Percentiles rank a stretch among this genome's conserved stretches.
Conservation (phyloP, 2,113 vertebrate species). For the Amphiprion percula region DNA sequence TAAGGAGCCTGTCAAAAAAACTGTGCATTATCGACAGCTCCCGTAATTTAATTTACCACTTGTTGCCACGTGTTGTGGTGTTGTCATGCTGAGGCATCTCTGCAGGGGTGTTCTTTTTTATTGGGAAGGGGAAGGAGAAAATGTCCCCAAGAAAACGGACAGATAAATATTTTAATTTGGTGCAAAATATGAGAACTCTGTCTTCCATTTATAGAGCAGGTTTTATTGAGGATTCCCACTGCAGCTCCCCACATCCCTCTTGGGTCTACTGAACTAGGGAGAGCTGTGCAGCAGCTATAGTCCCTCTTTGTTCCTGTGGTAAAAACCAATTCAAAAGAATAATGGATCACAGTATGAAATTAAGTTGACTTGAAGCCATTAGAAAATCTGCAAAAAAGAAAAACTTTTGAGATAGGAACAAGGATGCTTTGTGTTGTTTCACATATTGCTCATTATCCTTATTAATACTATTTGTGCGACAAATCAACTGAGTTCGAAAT, state of each 20-base stretch:
- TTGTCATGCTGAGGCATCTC: slow-evolving; percentile 60
- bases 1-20: slow-evolving; percentile 55
- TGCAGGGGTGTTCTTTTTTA: slow-evolving; percentile 26
- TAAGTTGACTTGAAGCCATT: slow-evolving; percentile 41
- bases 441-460: slow-evolving; percentile 48
- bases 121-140: slow-evolving; percentile 28
- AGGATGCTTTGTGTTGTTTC: slow-evolving; percentile 4
- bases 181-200: slow-evolving; percentile 44
- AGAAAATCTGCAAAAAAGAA: not conserved
- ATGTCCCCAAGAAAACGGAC: slow-evolving; percentile 28
- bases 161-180: slow-evolving; percentile 47
- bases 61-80: slow-evolving; percentile 57
- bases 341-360: slow-evolving; percentile 32
- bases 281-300: slow-evolving; percentile 35
- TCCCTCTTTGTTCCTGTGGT: slow-evolving; percentile 18
- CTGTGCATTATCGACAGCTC: slow-evolving; percentile 67
- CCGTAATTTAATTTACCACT: slow-evolving; percentile 77
- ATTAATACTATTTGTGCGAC: slow-evolving; percentile 62
- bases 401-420: slow-evolving; percentile 25
- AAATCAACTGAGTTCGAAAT: slow-evolving; percentile 65
- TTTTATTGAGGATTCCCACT: slow-evolving; percentile 28
- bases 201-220: slow-evolving; percentile 34
- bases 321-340: slow-evolving; percentile 54
- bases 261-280: slow-evolving; percentile 21
- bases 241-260: slow-evolving; percentile 14